Evolutionary conservation across 2,113 vertebrate species (phyloP).

Genomic region (Mungos mungo): DNA sequence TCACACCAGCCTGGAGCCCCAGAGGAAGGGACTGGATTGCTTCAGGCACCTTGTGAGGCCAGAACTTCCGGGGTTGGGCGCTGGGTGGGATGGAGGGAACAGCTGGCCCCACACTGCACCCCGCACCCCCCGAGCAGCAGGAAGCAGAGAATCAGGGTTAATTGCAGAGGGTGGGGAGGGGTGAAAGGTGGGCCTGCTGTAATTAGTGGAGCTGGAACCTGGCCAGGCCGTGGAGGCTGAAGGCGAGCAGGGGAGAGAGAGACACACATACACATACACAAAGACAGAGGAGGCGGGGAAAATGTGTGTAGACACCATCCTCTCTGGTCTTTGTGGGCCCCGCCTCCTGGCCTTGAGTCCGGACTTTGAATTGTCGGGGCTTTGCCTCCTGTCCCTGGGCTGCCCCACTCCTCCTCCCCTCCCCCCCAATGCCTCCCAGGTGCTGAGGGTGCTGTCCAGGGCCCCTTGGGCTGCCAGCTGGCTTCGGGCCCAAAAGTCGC

Average conservation of each 20-base stretch:
- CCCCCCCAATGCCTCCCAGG: too few species aligned
- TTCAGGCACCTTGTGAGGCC: constrained; percentile 51
- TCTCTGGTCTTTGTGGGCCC: neutral
- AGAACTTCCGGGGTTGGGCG: constrained; percentile 15
- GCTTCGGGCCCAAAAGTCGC: rapidly evolving
- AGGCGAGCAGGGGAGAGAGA: rapidly evolving
- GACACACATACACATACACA: neutral
- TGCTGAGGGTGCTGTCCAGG: neutral
- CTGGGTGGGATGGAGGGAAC: neutral
- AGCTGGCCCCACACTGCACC: neutral
- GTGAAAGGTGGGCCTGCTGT: constrained; percentile 62
- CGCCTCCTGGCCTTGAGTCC: neutral
- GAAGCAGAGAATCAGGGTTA: constrained; percentile 60
- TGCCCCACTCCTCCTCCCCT: neutral
- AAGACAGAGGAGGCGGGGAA: neutral
- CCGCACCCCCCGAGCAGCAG: neutral
- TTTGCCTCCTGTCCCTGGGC: neutral
- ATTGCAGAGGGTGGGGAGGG: constrained; percentile 51
- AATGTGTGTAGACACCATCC: neutral
- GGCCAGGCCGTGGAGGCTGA: neutral
- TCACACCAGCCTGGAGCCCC: neutral
- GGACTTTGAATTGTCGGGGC: neutral
- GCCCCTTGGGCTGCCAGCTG: neutral
- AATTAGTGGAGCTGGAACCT: constrained; percentile 54
- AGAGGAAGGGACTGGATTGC: constrained; percentile 14